Evolutionary conservation across 2,888 invertebrate species (phyloP).

Genomic region (Zaprionus bogoriensis): DNA sequence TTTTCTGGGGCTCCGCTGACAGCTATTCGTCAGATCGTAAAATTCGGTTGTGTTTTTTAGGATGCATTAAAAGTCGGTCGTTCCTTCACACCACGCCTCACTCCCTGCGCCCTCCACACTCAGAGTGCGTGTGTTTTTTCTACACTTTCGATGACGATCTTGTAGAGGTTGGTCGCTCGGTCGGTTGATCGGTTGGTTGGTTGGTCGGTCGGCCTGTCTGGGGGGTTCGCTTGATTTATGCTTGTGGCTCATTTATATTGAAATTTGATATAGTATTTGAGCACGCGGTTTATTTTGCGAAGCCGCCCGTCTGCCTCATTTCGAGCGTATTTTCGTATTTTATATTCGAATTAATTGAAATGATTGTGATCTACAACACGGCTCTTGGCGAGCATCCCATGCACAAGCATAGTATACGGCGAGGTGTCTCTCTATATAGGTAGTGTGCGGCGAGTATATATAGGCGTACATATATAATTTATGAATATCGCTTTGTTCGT

Average conservation of each 20-base stretch:
- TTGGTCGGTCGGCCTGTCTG: slow-evolving; percentile 18
- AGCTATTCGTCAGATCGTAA: slow-evolving; percentile 72
- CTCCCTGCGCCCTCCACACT: slow-evolving; percentile 9
- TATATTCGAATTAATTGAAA: slow-evolving; percentile 76
- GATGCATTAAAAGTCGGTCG: slow-evolving; percentile 49
- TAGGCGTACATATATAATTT: slow-evolving; percentile 48
- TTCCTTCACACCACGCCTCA: too few relatives aligned
- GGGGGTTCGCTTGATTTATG: slow-evolving; percentile 67
- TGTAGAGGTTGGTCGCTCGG: background rate
- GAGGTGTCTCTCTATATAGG: slow-evolving; percentile 13
- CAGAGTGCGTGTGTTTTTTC: slow-evolving; percentile 44
- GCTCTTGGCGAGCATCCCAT: slow-evolving; percentile 35
- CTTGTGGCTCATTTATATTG: slow-evolving; percentile 71
- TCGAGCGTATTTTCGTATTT: slow-evolving; percentile 58
- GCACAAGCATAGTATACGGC: slow-evolving; percentile 3
- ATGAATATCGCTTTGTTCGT: slow-evolving; percentile 59
- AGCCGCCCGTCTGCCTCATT: slow-evolving; percentile 55
- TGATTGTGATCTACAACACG: slow-evolving; percentile 76
- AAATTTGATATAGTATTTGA: slow-evolving; percentile 72
- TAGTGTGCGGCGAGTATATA: too few relatives aligned
- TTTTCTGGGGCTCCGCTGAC: slow-evolving; percentile 38
- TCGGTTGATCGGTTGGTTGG: slow-evolving; percentile 19
- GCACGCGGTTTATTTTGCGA: slow-evolving; percentile 67
- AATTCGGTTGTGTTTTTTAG: slow-evolving; percentile 42
- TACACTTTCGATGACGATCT: slow-evolving; percentile 62